Base-by-base conservation (phyloP, 2,888 invertebrate genomes). In the Conchocele bisecta region DNA sequence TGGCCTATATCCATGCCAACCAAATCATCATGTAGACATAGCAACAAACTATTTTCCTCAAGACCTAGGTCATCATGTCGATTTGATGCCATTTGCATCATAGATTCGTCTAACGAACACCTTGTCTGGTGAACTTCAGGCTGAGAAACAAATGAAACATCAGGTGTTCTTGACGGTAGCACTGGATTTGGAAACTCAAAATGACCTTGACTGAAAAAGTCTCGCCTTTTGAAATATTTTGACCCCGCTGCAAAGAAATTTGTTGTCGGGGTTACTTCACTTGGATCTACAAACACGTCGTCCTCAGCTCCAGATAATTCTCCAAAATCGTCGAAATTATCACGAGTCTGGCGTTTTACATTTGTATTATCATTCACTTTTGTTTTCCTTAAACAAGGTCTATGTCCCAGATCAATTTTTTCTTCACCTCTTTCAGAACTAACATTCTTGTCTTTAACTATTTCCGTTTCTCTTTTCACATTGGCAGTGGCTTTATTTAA, bases 51-150 rank as follows among this genome's bases (percentile, higher is more conserved):
- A 35, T 54, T 56, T n/a, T 74, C 78, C 20, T 39, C 60, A 26
- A 46, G 50, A 6, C 73, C 51, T 39, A 73, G 75, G 15, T 76
- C 75, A 9, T 77, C 83, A 65, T 85, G 83, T 1, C 85, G 70
- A 58, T 79, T 79, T 1, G 84, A 79, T 11, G 84, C 84, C 63
- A 87, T 71, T 69, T 84, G 83, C 64, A 86, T 69, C 41, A 83
- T 75, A 7, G 85, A 85, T 46, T 87, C 87, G 65, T 87, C 88
- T 29, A 86, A 54, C 13, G 88, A 88, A 15, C 82, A 83, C 22
- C 87, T 75, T 57, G 83, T 79, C 58, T 61, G 79, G 35, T n/a
- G n/a, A n/a, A n/a, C n/a, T n/a, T n/a, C n/a, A n/a, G n/a, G n/a
- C n/a, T n/a, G n/a, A n/a, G n/a, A n/a, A n/a, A n/a, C n/a, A n/a